Evolutionary conservation across 2,797 vertebrate genomes (phyloP).

Genomic region (Paguma larvata): DNA sequence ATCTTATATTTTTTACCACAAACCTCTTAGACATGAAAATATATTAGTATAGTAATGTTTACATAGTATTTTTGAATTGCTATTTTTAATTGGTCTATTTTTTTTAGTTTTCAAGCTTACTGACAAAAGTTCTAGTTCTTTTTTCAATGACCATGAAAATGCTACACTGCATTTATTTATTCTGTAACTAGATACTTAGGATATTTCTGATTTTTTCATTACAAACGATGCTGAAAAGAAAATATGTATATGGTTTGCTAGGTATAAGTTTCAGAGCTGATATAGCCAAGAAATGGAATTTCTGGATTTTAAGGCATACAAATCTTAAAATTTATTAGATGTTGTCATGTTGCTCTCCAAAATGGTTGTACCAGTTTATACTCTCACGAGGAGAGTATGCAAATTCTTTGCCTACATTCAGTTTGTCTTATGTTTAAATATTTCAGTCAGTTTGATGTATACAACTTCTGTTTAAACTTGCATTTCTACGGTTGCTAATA

Average conservation of each 20-base stretch:
- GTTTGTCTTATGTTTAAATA: not conserved
- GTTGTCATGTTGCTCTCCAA: not conserved
- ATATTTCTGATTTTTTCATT: not conserved
- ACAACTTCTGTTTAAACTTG: not conserved
- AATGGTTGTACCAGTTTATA: not conserved
- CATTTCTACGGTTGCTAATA: not conserved
- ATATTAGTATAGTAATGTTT: not conserved
- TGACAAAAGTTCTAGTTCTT: not conserved
- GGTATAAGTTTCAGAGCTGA: not conserved
- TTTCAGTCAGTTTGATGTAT: not conserved
- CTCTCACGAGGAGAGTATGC: not conserved
- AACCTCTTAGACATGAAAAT: not conserved
- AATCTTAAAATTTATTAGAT: slow-evolving; percentile 2
- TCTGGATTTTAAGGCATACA: not conserved
- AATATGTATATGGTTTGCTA: not conserved
- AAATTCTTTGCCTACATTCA: not conserved
- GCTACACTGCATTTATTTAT: not conserved
- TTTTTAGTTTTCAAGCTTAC: not conserved
- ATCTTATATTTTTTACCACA: not conserved
- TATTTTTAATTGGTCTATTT: not conserved
- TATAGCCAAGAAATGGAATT: not conserved
- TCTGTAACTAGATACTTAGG: not conserved
- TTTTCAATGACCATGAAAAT: not conserved
- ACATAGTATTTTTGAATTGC: not conserved
- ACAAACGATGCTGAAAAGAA: not conserved